Percentiles rank a stretch among this genome's conserved stretches.
Evolutionary conservation across 2,797 vertebrate species (phyloP).

Genomic region (Vireo griseus): DNA sequence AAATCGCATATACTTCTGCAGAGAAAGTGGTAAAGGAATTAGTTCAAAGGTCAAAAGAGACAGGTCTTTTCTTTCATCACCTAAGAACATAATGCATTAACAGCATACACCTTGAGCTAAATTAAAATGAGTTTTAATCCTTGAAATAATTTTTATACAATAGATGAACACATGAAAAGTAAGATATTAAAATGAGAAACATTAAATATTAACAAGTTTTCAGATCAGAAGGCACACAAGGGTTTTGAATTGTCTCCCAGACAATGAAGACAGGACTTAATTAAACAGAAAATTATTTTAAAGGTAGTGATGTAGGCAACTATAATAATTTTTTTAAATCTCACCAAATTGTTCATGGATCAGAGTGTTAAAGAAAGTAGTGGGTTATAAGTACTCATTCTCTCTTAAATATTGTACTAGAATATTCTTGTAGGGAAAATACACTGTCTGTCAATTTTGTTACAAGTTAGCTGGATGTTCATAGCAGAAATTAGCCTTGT

Average conservation of each 20-base stretch:
- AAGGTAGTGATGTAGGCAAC: neutral
- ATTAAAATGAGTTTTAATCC: neutral
- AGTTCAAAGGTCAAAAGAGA: neutral
- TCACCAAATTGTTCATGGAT: neutral
- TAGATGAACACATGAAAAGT: neutral
- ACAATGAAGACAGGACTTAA: conserved; percentile 18
- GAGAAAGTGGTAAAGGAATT: neutral
- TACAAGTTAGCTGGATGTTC: neutral
- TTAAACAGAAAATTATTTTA: conserved; percentile 47
- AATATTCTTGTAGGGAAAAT: neutral
- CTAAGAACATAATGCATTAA: neutral
- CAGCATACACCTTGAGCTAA: neutral
- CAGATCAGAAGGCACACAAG: conserved; percentile 4
- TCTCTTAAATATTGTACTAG: neutral
- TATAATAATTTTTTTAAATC: neutral
- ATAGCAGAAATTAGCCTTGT: neutral
- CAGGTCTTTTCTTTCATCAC: neutral
- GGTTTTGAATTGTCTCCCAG: conserved; percentile 17
- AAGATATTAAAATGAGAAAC: conserved; percentile 20
- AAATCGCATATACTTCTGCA: neutral
- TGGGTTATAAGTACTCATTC: neutral
- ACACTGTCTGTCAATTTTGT: neutral
- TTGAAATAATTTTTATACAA: neutral
- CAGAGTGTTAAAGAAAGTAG: neutral
- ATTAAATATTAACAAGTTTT: conserved; percentile 43